These are phyloP conservation scores for Periphyllus acericola DNA, from an alignment of 2,888 invertebrate genomes.

Conservation along the genomic window DNA sequence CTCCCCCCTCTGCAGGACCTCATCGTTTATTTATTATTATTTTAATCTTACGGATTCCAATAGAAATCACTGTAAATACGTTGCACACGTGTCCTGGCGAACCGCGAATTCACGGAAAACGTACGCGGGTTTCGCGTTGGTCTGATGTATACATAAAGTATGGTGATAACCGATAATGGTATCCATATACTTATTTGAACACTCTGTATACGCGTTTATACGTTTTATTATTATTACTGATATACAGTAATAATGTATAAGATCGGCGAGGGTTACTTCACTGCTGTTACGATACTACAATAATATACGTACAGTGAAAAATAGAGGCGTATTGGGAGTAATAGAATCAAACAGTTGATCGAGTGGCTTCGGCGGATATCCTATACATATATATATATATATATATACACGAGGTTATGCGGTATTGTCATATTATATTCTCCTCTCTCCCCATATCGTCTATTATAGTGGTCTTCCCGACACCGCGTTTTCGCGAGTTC, in stretches of 20 bases:
- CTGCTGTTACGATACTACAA: no score
- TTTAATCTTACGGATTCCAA: no score
- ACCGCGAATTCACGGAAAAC: no score
- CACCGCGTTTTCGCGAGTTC: not conserved
- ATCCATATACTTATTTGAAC: no score
- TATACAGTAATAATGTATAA: not conserved
- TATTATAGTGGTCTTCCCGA: not conserved
- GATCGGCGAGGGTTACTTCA: not conserved
- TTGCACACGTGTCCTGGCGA: no score
- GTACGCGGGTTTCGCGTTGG: no score
- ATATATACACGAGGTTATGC: conserved; percentile 25
- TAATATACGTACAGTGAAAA: conserved; percentile 35
- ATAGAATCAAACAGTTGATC: conserved; percentile 58
- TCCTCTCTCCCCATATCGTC: not conserved
- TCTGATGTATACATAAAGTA: no score
- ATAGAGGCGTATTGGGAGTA: conserved; percentile 53
- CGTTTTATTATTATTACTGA: conserved; percentile 16
- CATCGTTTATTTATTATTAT: no score
- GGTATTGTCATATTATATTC: conserved; percentile 46
- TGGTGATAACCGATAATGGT: no score
- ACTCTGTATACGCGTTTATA: no score
- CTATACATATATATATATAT: not conserved
- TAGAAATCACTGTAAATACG: no score
- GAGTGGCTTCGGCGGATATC: conserved; percentile 24
- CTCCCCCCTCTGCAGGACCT: no score